A percentile compares a stretch with the other conserved stretches of the same genome.
These are phyloP conservation scores for Penaeus indicus DNA, from an alignment of 1,140 invertebrate genomes.

Conservation along the genomic window DNA sequence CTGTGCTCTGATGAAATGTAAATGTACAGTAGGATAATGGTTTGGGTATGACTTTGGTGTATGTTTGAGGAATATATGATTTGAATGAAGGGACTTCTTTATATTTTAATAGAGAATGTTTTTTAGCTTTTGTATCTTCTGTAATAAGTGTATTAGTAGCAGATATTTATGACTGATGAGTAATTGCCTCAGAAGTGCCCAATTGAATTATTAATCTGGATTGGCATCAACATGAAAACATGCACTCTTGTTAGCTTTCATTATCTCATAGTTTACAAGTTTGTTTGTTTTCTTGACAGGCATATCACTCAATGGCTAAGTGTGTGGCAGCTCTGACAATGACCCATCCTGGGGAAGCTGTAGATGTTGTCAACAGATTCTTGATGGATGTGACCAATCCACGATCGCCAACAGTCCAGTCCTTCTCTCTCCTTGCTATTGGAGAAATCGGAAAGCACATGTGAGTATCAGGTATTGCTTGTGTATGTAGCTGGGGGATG, in stretches of 20 bases:
- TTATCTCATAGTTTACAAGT: not conserved
- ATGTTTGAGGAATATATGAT: too few relatives aligned
- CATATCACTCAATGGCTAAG: slow-evolving; percentile 93
- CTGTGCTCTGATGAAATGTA: not conserved
- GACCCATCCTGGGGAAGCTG: slow-evolving; percentile 79
- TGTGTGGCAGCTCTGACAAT: slow-evolving; percentile 94
- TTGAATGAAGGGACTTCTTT: too few relatives aligned
- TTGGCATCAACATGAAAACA: too few relatives aligned
- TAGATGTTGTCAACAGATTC: slow-evolving; percentile 87
- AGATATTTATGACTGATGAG: too few relatives aligned
- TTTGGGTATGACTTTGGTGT: too few relatives aligned
- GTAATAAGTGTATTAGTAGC: too few relatives aligned
- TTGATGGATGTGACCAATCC: slow-evolving; percentile 84
- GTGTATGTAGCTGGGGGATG: not conserved
- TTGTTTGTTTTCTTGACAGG: slow-evolving; percentile 72
- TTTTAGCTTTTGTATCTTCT: too few relatives aligned
- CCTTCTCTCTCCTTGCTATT: slow-evolving; percentile 93
- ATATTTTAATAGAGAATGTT: too few relatives aligned
- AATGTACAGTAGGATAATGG: too few relatives aligned
- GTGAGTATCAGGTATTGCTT: slow-evolving; percentile 74
- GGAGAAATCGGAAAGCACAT: slow-evolving; percentile 96
- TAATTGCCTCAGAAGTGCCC: too few relatives aligned
- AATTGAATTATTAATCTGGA: too few relatives aligned
- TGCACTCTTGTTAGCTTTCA: not conserved
- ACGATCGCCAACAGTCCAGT: slow-evolving; percentile 78